Evolutionary conservation across 2,113 vertebrate genomes (phyloP).

Genomic region (Speoplatyrhinus poulsoni): DNA sequence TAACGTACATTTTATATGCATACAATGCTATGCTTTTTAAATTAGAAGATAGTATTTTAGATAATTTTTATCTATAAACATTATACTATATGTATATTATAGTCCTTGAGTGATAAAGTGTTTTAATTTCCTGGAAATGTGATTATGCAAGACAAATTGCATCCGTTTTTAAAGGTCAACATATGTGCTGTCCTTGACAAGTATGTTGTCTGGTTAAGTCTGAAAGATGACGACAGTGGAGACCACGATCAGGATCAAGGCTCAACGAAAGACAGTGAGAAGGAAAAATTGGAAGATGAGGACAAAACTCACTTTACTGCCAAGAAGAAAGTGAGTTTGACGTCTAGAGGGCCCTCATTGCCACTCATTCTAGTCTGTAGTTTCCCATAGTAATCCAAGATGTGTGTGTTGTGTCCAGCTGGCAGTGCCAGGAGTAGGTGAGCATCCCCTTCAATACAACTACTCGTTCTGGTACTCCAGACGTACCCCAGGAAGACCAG

Average conservation of each 20-base stretch:
- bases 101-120: too few relatives aligned
- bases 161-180: neutral
- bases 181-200: neutral
- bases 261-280: conserved; percentile 81
- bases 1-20: too few relatives aligned
- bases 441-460: conserved; percentile 84
- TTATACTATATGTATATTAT: too few relatives aligned
- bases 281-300: conserved; percentile 78
- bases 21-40: too few relatives aligned
- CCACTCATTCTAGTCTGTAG: neutral
- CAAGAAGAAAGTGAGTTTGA: conserved; percentile 67
- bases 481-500: conserved; percentile 80
- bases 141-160: neutral
- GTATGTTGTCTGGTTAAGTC: conserved; percentile 47
- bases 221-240: conserved; percentile 84
- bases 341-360: neutral
- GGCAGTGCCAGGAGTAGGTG: conserved; percentile 75
- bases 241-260: conserved; percentile 81
- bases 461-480: conserved; percentile 86
- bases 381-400: neutral
- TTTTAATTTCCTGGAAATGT: too few relatives aligned
- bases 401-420: conserved; percentile 49
- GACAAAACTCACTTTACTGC: conserved; percentile 70
- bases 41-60: too few relatives aligned
- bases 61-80: too few relatives aligned